phyloP scores from a whole-genome alignment of 2,113 vertebrate species.

The Lanius collurio region DNA sequence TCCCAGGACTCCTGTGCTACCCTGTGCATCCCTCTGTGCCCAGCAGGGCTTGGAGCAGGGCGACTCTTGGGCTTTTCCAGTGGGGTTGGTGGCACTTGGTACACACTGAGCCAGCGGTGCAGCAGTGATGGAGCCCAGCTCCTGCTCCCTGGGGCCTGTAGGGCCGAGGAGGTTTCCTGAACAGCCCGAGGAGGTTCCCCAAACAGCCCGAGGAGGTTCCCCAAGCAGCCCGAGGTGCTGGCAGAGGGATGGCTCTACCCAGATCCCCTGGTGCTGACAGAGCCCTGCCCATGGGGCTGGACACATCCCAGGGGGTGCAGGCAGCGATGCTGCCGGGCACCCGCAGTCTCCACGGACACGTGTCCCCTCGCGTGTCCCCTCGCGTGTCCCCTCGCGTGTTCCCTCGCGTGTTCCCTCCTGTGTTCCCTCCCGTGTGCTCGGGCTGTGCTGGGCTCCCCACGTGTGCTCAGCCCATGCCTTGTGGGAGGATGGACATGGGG shows the following conservation, averaged over 20 bases:
- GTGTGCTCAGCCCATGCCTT: rapidly evolving
- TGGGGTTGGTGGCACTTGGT: not conserved
- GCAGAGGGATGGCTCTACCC: not conserved
- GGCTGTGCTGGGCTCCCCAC: not conserved
- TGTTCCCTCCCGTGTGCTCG: rapidly evolving
- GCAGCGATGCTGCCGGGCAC: rapidly evolving
- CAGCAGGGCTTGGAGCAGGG: not conserved
- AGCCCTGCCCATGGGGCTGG: not conserved
- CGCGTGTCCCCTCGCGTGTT: not conserved
- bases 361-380: not conserved
- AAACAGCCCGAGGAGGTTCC: not conserved
- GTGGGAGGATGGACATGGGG: rapidly evolving
- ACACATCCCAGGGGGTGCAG: not conserved
- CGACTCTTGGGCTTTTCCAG: too few species aligned
- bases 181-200: not conserved
- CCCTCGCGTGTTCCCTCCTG: not conserved
- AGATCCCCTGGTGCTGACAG: not conserved
- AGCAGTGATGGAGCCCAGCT: not conserved
- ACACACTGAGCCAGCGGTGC: rapidly evolving
- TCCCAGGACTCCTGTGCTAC: not conserved
- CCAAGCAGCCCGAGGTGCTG: not conserved
- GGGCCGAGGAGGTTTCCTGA: not conserved
- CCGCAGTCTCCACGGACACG: rapidly evolving
- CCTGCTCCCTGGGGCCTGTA: not conserved
- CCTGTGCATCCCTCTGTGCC: rapidly evolving